A percentile compares a stretch with the other conserved stretches of the same genome.
These are phyloP conservation scores for Liasis olivaceus DNA, from an alignment of 2,797 vertebrate genomes.

Conservation along the genomic window DNA sequence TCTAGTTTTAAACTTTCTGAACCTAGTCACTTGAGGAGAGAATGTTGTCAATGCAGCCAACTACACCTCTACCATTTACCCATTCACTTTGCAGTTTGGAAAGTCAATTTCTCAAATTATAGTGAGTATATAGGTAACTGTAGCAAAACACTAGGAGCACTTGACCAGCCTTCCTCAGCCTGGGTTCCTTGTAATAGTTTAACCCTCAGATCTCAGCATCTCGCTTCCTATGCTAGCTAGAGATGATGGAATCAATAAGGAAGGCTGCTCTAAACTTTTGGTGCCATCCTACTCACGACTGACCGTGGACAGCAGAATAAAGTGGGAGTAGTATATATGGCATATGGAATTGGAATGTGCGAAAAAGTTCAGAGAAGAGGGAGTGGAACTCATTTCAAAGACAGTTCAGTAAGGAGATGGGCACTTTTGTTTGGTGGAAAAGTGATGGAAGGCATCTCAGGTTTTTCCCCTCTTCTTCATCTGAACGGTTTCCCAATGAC, in stretches of 20 bases:
- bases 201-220: neutral
- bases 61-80: neutral
- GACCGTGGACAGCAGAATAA: neutral
- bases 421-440: neutral
- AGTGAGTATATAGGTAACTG: neutral
- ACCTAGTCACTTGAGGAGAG: neutral
- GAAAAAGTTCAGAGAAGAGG: neutral
- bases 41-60: neutral
- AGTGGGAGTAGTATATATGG: neutral
- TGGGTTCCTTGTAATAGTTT: neutral
- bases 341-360: neutral
- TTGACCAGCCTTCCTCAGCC: neutral
- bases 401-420: no score
- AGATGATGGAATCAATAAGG: neutral
- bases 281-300: neutral
- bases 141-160: neutral
- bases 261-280: neutral
- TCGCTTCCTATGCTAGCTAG: neutral
- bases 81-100: no score
- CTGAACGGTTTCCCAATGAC: neutral
- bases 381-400: neutral
- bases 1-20: neutral
- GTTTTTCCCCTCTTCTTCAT: neutral
- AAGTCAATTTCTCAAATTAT: neutral
- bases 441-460: neutral